Base-by-base conservation (phyloP, 2,113 vertebrate species). In the Ifrita kowaldi region DNA sequence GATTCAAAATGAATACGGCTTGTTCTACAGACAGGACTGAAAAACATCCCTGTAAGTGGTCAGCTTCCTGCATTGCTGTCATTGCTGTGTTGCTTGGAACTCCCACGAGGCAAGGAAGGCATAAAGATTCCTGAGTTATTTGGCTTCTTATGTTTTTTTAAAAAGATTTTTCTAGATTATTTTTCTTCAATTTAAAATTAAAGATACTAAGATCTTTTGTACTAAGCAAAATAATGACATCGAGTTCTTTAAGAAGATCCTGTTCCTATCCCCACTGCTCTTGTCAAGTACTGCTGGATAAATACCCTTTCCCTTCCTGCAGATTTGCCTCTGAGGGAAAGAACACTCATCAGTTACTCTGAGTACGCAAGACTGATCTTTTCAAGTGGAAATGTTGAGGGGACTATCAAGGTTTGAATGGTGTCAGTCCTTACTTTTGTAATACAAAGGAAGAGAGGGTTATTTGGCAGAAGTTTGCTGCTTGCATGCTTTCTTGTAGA, bases 361-460 rank as follows among this genome's bases (percentile, higher is more conserved):
- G 70, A 32, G 30, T 33, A 3, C 35, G 26, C 35, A 24, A 55
- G 62, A 33, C 28, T 37, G 59, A 30, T 35, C 39, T 84, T 67
- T 81, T 47, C 42, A 87, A 7, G 52, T 52, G 11, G 33, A 74
- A 35, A 39, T 26, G 3, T 39, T 47, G 33, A 78, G 39, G 35
- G 18, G 21, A 5, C 30, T 71, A 0, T 20, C 21, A 47, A 5
- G 24, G 19, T 39, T 75, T 27, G 0, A n/a, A 17, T 35, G 16
- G 39, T 59, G 60, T 78, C 35, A 27, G 30, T 70, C 13, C 3
- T 44, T 77, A 4, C 11, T 49, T 63, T 28, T 30, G 35, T 44
- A 63, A 19, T 24, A 47, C 22, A 37, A 19, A 47, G n/a, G 46
- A 47, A 16, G 16, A 32, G 26, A 33, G 32, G 16, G 15, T 70